phyloP scores from a whole-genome alignment of 2,797 vertebrate genomes.

The Leptatherina wallacei region DNA sequence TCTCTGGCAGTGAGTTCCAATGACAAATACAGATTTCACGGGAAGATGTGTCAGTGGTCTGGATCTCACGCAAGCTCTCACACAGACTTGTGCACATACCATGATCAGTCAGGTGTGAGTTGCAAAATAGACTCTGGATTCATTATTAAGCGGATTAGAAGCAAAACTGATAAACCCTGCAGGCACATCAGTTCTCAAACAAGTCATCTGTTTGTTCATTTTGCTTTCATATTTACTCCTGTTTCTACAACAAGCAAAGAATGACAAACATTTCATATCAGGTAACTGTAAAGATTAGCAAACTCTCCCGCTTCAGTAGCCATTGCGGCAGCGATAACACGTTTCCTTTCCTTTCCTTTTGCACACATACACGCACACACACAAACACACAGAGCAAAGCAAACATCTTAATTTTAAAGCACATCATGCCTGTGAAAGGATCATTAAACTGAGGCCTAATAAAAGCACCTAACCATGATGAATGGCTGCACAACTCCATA shows the following conservation, averaged over 20 bases:
- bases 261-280: constrained; percentile 65
- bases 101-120: constrained; percentile 50
- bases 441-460: constrained; percentile 64
- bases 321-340: constrained; percentile 43
- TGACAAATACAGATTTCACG: constrained; percentile 19
- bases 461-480: constrained; percentile 67
- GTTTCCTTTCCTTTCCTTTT: constrained; percentile 9
- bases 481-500: constrained; percentile 53
- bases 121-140: constrained; percentile 61
- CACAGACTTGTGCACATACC: constrained; percentile 10
- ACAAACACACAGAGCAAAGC: constrained; percentile 28
- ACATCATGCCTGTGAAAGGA: constrained; percentile 39
- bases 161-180: constrained; percentile 60
- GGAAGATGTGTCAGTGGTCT: constrained; percentile 32
- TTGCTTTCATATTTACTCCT: constrained; percentile 61
- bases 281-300: constrained; percentile 68
- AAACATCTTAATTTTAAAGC: constrained; percentile 65
- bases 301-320: constrained; percentile 52
- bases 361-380: constrained; percentile 27
- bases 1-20: constrained; percentile 31
- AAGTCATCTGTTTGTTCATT: constrained; percentile 67
- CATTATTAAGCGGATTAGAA: constrained; percentile 70
- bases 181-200: constrained; percentile 63
- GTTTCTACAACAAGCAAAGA: constrained; percentile 40
- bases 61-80: constrained; percentile 13